Conservation (phyloP, 2,113 vertebrate species). For the Ellobius talpinus region DNA sequence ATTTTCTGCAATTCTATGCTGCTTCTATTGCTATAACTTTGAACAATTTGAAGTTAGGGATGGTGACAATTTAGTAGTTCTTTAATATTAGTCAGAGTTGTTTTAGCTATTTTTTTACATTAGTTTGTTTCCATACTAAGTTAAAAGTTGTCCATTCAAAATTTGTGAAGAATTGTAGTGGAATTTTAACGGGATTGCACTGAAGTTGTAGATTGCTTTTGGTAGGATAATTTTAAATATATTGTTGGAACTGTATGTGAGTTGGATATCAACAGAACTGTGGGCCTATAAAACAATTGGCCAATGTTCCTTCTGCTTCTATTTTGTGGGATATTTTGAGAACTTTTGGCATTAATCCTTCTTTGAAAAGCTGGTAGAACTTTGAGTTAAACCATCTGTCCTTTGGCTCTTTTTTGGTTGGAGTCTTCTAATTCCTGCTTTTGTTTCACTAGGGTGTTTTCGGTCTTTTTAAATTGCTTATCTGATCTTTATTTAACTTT, state of each 20-base stretch:
- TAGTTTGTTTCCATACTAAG: neutral
- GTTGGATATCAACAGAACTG: neutral
- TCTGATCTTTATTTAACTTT: too few relatives aligned
- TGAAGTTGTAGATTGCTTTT: neutral
- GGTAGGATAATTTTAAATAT: neutral
- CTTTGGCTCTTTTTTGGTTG: too few relatives aligned
- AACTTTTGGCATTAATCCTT: neutral
- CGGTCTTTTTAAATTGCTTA: too few relatives aligned
- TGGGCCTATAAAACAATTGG: neutral
- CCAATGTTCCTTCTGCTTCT: neutral
- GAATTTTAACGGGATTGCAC: neutral
- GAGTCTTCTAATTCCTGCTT: too few relatives aligned
- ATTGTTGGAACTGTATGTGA: neutral
- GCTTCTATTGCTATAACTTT: neutral
- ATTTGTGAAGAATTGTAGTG: neutral
- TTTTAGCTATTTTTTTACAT: neutral
- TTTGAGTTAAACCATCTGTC: neutral
- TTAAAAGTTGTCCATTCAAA: neutral
- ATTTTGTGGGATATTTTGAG: neutral
- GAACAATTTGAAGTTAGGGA: neutral
- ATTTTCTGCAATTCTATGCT: neutral
- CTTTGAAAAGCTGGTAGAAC: neutral
- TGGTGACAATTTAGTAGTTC: neutral
- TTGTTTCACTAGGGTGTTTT: too few relatives aligned
- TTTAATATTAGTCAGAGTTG: neutral